A percentile compares a stretch with the other conserved stretches of the same genome.
phyloP scores from a whole-genome alignment of 2,113 vertebrate genomes.

The Elaphurus davidianus region DNA sequence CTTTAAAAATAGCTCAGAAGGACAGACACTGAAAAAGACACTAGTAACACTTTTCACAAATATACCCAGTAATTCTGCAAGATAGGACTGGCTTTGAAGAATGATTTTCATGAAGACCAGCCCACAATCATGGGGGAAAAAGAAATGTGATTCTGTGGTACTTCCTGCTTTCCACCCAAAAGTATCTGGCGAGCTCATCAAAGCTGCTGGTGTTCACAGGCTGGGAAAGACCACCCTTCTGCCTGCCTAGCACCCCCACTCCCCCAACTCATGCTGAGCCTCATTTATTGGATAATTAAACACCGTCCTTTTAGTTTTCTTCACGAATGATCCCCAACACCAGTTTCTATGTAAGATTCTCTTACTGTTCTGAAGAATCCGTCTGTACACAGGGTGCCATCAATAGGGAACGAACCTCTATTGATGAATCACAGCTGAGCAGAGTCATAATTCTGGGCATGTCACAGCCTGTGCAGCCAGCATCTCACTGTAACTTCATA shows the following conservation, averaged over 20 bases:
- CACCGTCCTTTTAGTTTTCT: background rate
- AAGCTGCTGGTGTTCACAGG: background rate
- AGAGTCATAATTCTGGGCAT: background rate
- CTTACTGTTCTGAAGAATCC: fast-evolving
- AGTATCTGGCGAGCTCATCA: fast-evolving
- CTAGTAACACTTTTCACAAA: background rate
- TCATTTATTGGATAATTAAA: no score
- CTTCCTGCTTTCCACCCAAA: background rate
- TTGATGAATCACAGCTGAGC: fast-evolving
- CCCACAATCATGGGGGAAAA: background rate
- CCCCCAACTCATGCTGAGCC: background rate
- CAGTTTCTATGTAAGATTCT: fast-evolving
- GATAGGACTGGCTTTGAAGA: background rate
- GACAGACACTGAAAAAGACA: background rate
- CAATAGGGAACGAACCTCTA: no score
- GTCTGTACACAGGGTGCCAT: background rate
- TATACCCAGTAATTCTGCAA: background rate
- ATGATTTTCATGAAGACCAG: background rate
- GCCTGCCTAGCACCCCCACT: background rate
- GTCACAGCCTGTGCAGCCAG: background rate
- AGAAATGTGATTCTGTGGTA: background rate
- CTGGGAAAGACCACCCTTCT: background rate
- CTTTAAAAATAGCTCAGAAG: background rate
- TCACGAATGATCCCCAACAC: no score
- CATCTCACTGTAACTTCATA: background rate